phyloP scores from a whole-genome alignment of 2,113 vertebrate species.

The Ciconia stormi region DNA sequence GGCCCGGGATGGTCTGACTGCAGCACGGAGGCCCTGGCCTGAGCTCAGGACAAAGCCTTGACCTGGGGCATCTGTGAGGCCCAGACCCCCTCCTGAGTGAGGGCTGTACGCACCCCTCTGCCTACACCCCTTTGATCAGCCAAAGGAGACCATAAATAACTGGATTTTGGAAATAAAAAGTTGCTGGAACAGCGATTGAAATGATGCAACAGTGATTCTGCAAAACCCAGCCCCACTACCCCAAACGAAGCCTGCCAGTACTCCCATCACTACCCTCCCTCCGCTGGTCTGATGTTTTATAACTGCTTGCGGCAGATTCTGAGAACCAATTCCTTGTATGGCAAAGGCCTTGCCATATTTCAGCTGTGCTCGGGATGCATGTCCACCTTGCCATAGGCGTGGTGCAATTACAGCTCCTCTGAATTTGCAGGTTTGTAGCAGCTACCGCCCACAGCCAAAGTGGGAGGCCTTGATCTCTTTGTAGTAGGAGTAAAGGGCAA shows the following conservation, averaged over 20 bases:
- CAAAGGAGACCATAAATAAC: not conserved
- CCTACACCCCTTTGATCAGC: not conserved
- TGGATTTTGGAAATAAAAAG: not conserved
- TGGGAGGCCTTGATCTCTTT: not conserved
- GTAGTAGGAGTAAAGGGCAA: not conserved
- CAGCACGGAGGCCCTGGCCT: not conserved
- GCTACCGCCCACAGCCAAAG: too few relatives aligned
- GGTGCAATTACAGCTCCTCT: too few relatives aligned
- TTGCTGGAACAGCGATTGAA: not conserved
- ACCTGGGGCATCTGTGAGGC: not conserved
- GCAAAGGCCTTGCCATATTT: not conserved
- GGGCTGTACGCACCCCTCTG: fast-evolving
- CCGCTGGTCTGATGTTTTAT: fast-evolving
- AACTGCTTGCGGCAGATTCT: not conserved
- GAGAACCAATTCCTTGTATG: not conserved
- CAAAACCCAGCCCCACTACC: not conserved
- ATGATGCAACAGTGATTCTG: not conserved
- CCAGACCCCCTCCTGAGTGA: not conserved
- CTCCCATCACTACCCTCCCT: not conserved
- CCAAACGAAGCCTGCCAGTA: not conserved
- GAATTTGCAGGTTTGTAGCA: not conserved
- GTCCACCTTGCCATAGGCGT: fast-evolving
- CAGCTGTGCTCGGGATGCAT: fast-evolving
- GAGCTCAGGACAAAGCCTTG: not conserved
- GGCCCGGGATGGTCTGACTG: too few relatives aligned